phyloP scores from a whole-genome alignment of 2,113 vertebrate genomes.

The Cyanoderma ruficeps region DNA sequence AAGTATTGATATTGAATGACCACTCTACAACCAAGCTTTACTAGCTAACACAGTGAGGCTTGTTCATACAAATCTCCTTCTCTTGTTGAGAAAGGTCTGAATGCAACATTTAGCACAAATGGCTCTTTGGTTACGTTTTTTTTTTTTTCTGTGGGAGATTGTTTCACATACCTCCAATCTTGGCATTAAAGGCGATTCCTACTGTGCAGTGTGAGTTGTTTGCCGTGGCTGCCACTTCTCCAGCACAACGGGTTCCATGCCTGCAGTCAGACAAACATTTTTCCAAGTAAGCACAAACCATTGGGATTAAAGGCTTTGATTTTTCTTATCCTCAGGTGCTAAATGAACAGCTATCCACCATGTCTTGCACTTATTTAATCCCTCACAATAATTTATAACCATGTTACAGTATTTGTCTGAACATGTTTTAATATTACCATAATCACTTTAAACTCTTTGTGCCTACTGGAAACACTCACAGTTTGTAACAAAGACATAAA shows the following conservation, averaged over 20 bases:
- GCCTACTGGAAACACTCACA: neutral
- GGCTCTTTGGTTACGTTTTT: neutral
- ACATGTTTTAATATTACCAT: neutral
- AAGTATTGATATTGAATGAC: neutral
- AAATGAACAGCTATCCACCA: neutral
- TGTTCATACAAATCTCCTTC: neutral
- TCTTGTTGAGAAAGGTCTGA: neutral
- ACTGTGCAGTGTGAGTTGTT: constrained; percentile 99
- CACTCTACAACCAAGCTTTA: neutral
- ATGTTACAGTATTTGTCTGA: neutral
- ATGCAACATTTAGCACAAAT: neutral
- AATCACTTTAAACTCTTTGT: neutral
- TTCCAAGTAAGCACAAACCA: constrained; percentile 51
- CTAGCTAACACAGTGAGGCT: neutral
- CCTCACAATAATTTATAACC: neutral
- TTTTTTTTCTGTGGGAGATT: neutral
- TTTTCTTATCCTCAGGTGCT: neutral
- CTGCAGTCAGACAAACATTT: constrained; percentile 78
- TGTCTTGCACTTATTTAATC: neutral
- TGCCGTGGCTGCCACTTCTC: constrained; percentile 95
- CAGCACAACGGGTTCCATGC: constrained; percentile 98
- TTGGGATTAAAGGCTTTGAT: neutral
- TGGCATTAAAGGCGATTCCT: constrained; percentile 96
- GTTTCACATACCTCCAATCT: constrained; percentile 89
- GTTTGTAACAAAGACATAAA: neutral